Evolutionary conservation across 2,113 vertebrate species (phyloP), one percentile per base, ranked within the genome.

Genomic region (Smithornis capensis): DNA sequence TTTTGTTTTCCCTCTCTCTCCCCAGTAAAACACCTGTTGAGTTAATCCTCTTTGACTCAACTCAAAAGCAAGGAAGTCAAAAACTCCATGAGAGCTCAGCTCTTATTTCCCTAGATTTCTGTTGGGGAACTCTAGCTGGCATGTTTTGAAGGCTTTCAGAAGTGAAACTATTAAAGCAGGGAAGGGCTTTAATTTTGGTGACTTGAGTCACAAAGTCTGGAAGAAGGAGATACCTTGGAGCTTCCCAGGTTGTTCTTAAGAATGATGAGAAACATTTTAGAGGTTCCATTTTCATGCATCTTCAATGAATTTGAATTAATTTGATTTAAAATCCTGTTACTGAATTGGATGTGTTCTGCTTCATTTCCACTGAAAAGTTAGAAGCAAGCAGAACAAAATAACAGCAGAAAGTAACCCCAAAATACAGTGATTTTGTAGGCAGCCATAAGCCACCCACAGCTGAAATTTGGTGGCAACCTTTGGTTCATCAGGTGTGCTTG

Each of bases 1-100:
- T 45, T 92, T 74, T 88, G 89, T 77, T 89, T 94, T 87, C 93
- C 84, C 89, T 87, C 84, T 44, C 33, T 12, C 77, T 91, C 56
- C 70, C 62, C 42, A 91, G 47, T 63, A 78, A 84, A 89, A 87
- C 93, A 94, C 94, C 92, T 95, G 84, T 82, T 92, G 83, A 84
- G 65, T 95, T 95, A 94, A 95, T 96, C 89, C 69, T 57, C 55
- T 90, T 77, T 84, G 60, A 81, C 77, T 94, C 64, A 57, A 31
- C 87, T 91, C 80, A 57, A 42, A 95, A 89, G 52, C 49, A 37
- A 96, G 73, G 89, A 94, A 92, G 80, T 89, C 77, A 70, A 83
- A 84, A 83, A 84, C 81, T 95, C 56, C 42, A 44, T 2, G 64
- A 80, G 77, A 89, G 56, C 79, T 85, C 82, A 23, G 56, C 35